A percentile compares a stretch with the other conserved stretches of the same genome.
Evolutionary conservation across 2,888 invertebrate genomes (phyloP).

Genomic region (Lepidonotus clava): DNA sequence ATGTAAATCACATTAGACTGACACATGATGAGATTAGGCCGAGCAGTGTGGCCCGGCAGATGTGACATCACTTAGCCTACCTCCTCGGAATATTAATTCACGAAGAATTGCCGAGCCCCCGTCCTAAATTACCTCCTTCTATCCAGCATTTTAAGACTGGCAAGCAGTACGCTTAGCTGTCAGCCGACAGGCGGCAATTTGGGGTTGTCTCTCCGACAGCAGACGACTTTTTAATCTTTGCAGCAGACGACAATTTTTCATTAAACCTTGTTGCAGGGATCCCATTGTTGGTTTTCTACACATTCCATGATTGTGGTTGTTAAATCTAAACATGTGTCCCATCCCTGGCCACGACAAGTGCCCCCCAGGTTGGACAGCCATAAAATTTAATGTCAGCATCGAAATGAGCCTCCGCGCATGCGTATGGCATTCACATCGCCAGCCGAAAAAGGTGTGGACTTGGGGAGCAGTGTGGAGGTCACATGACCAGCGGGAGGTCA

Average conservation of each 20-base stretch:
- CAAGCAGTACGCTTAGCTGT: too few relatives aligned
- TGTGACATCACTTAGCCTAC: background rate
- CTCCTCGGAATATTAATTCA: slow-evolving; percentile 1
- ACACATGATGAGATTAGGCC: background rate
- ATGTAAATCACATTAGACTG: background rate
- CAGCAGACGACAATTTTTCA: too few relatives aligned
- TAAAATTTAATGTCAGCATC: background rate
- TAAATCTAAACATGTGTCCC: too few relatives aligned
- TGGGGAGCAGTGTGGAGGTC: background rate
- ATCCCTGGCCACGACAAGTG: too few relatives aligned
- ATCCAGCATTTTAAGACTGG: too few relatives aligned
- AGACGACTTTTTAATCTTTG: too few relatives aligned
- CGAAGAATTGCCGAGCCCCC: background rate
- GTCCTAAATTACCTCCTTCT: too few relatives aligned
- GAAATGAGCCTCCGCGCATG: background rate
- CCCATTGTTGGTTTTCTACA: too few relatives aligned
- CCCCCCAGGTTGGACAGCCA: background rate
- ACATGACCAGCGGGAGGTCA: background rate
- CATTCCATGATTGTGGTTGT: too few relatives aligned
- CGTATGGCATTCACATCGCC: background rate
- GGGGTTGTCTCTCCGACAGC: too few relatives aligned
- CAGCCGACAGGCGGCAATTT: too few relatives aligned
- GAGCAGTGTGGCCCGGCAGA: background rate
- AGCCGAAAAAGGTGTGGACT: background rate
- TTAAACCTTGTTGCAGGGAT: too few relatives aligned